Evolutionary conservation across 2,888 invertebrate genomes (phyloP).

Genomic region (Drosophila peninsularis): DNA sequence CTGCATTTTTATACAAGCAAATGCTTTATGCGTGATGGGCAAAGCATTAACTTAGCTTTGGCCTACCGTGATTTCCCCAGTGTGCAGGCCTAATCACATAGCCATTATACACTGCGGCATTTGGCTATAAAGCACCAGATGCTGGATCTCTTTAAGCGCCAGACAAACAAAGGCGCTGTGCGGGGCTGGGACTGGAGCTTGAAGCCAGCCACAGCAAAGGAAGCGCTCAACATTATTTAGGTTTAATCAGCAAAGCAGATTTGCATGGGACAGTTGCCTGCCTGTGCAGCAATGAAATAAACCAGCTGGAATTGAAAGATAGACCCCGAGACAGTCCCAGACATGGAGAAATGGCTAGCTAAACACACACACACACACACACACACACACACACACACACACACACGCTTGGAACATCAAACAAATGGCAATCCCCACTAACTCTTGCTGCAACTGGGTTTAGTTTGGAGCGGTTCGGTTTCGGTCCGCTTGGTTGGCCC

Average conservation of each 20-base stretch:
- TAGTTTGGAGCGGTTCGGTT: conserved; percentile 48
- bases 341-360: conserved; percentile 47
- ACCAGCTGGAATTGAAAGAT: conserved; percentile 73
- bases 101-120: conserved; percentile 48
- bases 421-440: conserved; percentile 50
- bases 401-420: conserved; percentile 53
- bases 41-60: conserved; percentile 30
- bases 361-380: conserved; percentile 28
- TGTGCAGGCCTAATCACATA: conserved; percentile 45
- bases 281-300: conserved; percentile 66
- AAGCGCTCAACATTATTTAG: conserved; percentile 69
- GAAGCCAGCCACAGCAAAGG: conserved; percentile 56
- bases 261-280: conserved; percentile 65
- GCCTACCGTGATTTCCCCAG: conserved; percentile 44
- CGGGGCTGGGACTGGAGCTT: not conserved
- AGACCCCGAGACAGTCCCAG: conserved; percentile 43
- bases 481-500: conserved; percentile 37
- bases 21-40: conserved; percentile 14
- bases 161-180: conserved; percentile 42
- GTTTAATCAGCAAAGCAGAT: conserved; percentile 77
- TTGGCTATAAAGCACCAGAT: conserved; percentile 48
- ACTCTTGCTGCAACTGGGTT: conserved; percentile 18
- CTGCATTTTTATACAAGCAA: conserved; percentile 9
- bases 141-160: conserved; percentile 49
- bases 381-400: conserved; percentile 12